Evolutionary conservation across 2,888 invertebrate genomes (phyloP).

Genomic region (Polietes domitor): DNA sequence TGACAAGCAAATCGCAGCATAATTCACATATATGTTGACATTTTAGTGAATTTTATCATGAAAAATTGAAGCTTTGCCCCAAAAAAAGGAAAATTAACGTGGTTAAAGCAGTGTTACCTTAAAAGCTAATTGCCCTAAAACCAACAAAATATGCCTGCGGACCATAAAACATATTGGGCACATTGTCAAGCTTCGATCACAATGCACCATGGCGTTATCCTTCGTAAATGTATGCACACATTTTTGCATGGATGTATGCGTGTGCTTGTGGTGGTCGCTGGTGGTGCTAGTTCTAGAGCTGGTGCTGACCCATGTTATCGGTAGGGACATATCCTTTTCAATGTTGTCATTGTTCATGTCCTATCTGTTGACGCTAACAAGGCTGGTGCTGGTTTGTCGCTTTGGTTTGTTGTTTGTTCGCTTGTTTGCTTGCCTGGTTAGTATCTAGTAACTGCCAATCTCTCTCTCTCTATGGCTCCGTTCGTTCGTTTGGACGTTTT

Average conservation of each 20-base stretch:
- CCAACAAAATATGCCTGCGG: conserved; percentile 31
- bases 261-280: not conserved
- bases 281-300: not conserved
- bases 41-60: not conserved
- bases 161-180: conserved; percentile 27
- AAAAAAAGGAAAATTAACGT: not conserved
- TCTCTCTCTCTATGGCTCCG: not conserved
- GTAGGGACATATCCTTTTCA: conserved; percentile 49
- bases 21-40: not conserved
- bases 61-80: not conserved
- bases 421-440: not conserved
- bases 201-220: conserved; percentile 1
- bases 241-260: not conserved
- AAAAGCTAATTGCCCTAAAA: conserved; percentile 47
- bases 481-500: not conserved
- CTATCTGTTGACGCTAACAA: conserved; percentile 30
- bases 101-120: conserved; percentile 34
- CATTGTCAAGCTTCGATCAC: conserved; percentile 31
- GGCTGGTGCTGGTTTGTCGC: conserved; percentile 27
- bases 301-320: conserved; percentile 31
- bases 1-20: too few species aligned
- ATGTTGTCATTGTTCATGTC: conserved; percentile 53
- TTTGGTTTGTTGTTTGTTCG: not conserved
- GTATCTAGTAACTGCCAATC: not conserved
- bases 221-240: not conserved